A percentile compares a stretch with the other conserved stretches of the same genome.
phyloP scores from a whole-genome alignment of 1,140 invertebrate species.

The Penaeus indicus region DNA sequence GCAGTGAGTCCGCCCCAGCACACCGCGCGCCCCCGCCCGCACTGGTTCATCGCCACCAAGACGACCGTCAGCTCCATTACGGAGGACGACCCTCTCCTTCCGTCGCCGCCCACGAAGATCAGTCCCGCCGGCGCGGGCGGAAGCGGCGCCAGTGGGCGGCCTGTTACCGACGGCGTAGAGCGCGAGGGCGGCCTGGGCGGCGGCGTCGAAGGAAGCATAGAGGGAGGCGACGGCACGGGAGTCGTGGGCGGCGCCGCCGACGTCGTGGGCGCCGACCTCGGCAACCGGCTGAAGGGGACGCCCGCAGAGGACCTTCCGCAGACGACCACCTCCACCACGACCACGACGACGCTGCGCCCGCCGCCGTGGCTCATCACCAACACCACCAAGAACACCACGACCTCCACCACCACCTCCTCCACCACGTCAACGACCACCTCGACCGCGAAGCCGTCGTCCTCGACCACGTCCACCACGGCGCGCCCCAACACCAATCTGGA shows the following conservation, averaged over 20 bases:
- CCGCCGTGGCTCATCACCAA: conserved; percentile 66
- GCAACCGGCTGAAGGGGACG: conserved; percentile 40
- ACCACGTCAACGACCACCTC: conserved; percentile 66
- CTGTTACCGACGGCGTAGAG: conserved; percentile 19
- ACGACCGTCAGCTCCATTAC: conserved; percentile 64
- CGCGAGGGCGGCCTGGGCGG: conserved; percentile 11
- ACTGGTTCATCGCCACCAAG: conserved; percentile 70
- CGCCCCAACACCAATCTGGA: conserved; percentile 62
- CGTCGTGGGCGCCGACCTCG: conserved; percentile 14
- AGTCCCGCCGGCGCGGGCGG: conserved; percentile 1
- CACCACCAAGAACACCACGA: conserved; percentile 66
- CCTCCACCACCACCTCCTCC: conserved; percentile 62
- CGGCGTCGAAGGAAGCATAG: conserved; percentile 29
- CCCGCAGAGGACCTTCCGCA: conserved; percentile 55
- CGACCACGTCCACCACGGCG: conserved; percentile 66
- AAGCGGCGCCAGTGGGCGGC: not conserved
- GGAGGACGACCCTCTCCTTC: conserved; percentile 60
- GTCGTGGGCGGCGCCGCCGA: not conserved
- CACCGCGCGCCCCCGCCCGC: conserved; percentile 69
- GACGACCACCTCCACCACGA: conserved; percentile 62
- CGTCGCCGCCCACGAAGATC: conserved; percentile 51
- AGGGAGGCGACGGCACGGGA: not conserved
- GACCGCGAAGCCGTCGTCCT: conserved; percentile 62
- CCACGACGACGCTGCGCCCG: conserved; percentile 62
- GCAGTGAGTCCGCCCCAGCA: conserved; percentile 69